A percentile compares a stretch with the other conserved stretches of the same genome.
phyloP scores from a whole-genome alignment of 2,888 invertebrate species.

The Epiblema foenella region DNA sequence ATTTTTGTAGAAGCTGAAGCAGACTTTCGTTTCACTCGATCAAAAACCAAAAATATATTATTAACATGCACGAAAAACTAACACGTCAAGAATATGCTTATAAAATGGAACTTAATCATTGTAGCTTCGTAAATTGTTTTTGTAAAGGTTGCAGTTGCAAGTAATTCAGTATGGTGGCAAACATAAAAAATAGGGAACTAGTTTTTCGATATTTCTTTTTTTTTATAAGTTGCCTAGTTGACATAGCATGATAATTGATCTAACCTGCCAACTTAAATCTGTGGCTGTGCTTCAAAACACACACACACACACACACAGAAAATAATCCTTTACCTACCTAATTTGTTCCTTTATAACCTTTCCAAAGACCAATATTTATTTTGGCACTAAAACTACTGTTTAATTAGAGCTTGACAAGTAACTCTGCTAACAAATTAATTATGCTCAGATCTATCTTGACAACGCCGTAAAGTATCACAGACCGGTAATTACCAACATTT shows the following conservation, averaged over 20 bases:
- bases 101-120: not conserved
- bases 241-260: no score
- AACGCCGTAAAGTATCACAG: conserved; percentile 20
- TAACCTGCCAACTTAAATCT: not conserved
- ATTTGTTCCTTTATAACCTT: not conserved
- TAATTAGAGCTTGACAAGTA: not conserved
- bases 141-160: not conserved
- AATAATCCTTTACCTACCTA: not conserved
- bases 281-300: not conserved
- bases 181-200: no score
- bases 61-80: not conserved
- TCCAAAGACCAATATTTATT: not conserved
- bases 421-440: not conserved
- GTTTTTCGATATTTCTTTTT: no score
- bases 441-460: conserved; percentile 20
- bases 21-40: no score
- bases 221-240: no score
- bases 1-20: no score
- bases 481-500: conserved; percentile 21
- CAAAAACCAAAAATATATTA: conserved; percentile 12
- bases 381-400: not conserved
- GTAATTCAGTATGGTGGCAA: no score
- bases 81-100: not conserved
- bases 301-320: no score
- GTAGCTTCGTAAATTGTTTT: not conserved